phyloP scores from a whole-genome alignment of 1,140 invertebrate species.

The Calliopsis andreniformis region DNA sequence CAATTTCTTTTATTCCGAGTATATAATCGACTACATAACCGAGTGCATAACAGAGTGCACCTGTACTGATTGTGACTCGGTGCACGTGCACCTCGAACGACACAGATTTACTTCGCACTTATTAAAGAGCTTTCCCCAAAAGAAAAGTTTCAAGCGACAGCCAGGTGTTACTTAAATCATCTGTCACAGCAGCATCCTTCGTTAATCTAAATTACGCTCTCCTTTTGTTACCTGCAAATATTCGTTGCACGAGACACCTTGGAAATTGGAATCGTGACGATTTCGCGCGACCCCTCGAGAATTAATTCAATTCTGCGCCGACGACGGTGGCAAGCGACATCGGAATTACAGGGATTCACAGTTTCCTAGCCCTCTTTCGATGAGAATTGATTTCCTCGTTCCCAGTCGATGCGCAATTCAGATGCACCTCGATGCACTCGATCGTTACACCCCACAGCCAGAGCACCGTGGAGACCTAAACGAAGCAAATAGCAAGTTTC shows the following conservation, averaged over 20 bases:
- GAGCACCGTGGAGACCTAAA: too few relatives aligned
- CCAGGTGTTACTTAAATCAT: neutral
- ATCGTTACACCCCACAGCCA: too few relatives aligned
- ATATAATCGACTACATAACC: too few relatives aligned
- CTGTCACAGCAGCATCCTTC: neutral
- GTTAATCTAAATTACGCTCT: neutral
- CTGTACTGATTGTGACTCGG: too few relatives aligned
- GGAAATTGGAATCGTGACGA: neutral
- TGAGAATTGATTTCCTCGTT: neutral
- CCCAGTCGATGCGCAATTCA: too few relatives aligned
- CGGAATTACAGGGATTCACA: neutral
- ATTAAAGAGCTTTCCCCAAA: too few relatives aligned
- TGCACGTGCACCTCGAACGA: too few relatives aligned
- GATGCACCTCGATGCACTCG: neutral
- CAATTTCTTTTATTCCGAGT: too few relatives aligned
- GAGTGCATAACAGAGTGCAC: too few relatives aligned
- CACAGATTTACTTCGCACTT: too few relatives aligned
- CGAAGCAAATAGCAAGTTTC: neutral
- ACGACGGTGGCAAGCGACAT: neutral
- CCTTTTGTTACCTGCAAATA: neutral
- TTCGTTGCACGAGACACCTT: neutral
- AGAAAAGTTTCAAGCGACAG: too few relatives aligned
- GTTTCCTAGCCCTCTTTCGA: neutral
- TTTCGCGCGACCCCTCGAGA: neutral
- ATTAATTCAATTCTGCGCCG: constrained; percentile 1